phyloP scores from a whole-genome alignment of 2,113 vertebrate genomes.

The Colistium nudipinnis region DNA sequence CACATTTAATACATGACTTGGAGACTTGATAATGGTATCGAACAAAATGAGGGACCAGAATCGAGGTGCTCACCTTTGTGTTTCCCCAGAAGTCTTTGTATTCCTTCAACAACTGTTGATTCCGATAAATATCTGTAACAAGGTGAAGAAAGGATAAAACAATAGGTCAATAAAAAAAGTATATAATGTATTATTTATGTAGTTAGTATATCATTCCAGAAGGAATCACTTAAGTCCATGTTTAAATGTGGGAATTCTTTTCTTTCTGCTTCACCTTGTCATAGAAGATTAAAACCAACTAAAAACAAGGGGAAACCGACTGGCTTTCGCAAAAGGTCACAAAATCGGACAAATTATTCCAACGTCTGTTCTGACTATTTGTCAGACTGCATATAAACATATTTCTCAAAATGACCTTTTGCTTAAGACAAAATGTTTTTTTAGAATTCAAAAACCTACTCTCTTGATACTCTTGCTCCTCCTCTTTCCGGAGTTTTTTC shows the following conservation, averaged over 20 bases:
- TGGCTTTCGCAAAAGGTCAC: background rate
- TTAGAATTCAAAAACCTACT: conserved; percentile 83
- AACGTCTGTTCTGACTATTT: background rate
- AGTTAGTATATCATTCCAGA: too few species aligned
- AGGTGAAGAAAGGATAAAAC: background rate
- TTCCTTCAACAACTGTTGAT: conserved; percentile 92
- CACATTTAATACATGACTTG: accelerated
- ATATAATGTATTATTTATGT: too few species aligned
- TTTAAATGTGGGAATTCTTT: too few species aligned
- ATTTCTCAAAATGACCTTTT: background rate
- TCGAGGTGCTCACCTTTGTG: conserved; percentile 88
- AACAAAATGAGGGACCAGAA: background rate
- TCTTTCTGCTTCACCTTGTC: too few species aligned
- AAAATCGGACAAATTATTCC: background rate
- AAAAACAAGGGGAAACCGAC: background rate
- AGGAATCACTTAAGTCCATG: too few species aligned
- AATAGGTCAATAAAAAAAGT: background rate
- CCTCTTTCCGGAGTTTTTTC: conserved; percentile 89
- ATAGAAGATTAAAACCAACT: background rate
- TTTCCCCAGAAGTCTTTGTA: conserved; percentile 97
- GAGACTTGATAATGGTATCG: background rate
- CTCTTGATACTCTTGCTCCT: conserved; percentile 93
- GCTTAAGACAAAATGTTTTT: background rate
- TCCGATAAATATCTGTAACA: conserved; percentile 89
- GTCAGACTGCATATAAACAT: background rate